Conservation (phyloP, 1,140 invertebrate species). For the Aleiodes sp. region DNA sequence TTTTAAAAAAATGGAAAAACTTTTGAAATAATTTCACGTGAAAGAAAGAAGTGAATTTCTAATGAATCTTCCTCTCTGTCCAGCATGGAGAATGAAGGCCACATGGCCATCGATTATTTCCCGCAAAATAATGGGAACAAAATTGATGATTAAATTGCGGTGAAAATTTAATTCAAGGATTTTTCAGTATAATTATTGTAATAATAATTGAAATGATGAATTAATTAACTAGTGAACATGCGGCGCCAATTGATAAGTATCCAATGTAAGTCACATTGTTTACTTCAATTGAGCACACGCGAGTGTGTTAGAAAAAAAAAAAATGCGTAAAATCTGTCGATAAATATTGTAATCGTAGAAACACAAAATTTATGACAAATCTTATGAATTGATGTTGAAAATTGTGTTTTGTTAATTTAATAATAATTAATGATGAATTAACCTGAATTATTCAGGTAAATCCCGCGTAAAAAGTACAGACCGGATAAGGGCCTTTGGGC, state of each 20-base stretch:
- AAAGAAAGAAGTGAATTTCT: too few species aligned
- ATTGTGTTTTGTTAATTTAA: background rate
- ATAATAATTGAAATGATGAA: background rate
- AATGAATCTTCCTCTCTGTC: too few species aligned
- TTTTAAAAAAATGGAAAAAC: too few species aligned
- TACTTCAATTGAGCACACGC: background rate
- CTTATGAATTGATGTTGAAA: background rate
- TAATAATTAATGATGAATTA: background rate
- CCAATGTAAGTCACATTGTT: slow-evolving; percentile 18
- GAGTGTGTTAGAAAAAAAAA: background rate
- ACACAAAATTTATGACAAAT: background rate
- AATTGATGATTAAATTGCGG: too few species aligned
- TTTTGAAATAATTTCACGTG: too few species aligned
- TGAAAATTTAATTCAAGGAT: too few species aligned
- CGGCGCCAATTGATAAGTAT: too few species aligned
- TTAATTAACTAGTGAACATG: slow-evolving; percentile 3
- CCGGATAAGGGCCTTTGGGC: background rate
- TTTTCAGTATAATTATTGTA: too few species aligned
- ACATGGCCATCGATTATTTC: too few species aligned
- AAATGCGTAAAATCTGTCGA: background rate
- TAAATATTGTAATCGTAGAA: background rate
- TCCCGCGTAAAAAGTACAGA: background rate
- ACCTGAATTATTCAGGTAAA: background rate
- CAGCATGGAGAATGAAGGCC: too few species aligned
- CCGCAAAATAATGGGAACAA: too few species aligned